Evolutionary conservation across 2,797 vertebrate species (phyloP), one percentile per base, ranked within the genome.

Genomic region (Furcifer pardalis): DNA sequence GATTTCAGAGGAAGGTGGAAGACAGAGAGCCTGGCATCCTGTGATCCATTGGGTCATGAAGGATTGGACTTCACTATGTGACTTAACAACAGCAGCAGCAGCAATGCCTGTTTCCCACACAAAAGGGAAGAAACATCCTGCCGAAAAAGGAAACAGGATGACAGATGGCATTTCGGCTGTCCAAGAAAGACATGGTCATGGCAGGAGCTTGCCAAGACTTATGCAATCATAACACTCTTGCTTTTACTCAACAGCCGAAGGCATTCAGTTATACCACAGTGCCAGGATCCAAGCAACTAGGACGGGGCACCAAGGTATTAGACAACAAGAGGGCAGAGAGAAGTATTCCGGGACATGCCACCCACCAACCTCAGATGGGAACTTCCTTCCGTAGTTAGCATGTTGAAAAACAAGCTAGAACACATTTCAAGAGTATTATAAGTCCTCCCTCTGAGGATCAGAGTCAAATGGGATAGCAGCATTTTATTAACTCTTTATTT

Each of bases 201-300:
- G 77, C 78, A 59, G 84, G 89, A 89, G 86, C 71, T 30, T 81
- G 63, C 79, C 77, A 89, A 87, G 83, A 91, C 90, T 88, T 35
- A 84, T 59, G 62, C 37, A 66, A 89, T 49, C 79, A 82, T 40
- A 86, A 78, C 10, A 79, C 9, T 2, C 0, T 42, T 81, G 77
- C 65, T 82, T 86, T 81, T 63, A 40, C 42, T 49, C n/a, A 12
- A 76, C 40, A 69, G 49, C 17, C 30, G 69, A 5, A 3, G 19
- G 35, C 75, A 69, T 40, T 59, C 13, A 25, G 40, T 86, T 81
- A 32, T 69, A 44, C 46, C 32, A 40, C 76, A 71, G 23, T 21
- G 44, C 25, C 15, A 56, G 42, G 15, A 46, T 30, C 27, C 1
- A 52, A 27, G 42, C 49, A n/a, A 13, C 44, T 66, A 76, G 35